A percentile compares a stretch with the other conserved stretches of the same genome.
Conservation (phyloP, 2,113 vertebrate genomes). For the Herpetotheres cachinnans region DNA sequence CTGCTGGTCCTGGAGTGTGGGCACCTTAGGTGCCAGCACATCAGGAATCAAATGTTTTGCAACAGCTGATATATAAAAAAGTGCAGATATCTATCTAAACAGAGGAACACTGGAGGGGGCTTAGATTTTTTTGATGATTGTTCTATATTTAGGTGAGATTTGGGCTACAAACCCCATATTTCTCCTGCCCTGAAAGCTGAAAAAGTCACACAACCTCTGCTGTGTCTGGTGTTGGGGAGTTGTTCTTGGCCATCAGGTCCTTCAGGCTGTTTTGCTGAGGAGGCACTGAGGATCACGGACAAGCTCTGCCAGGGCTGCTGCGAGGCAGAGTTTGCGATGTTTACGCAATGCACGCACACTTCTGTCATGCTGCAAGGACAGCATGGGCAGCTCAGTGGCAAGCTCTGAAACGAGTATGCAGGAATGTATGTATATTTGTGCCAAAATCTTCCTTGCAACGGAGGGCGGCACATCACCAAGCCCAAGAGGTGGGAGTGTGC, state of each 20-base stretch:
- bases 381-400: background rate
- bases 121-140: background rate
- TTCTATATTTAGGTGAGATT: background rate
- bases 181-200: background rate
- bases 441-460: background rate
- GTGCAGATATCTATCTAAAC: background rate
- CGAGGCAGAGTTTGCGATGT: background rate
- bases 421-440: background rate
- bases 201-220: background rate
- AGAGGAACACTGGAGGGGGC: background rate
- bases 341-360: fast-evolving
- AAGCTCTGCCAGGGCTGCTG: background rate
- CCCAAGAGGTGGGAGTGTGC: background rate
- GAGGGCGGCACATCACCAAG: background rate
- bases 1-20: background rate
- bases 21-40: background rate
- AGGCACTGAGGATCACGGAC: background rate
- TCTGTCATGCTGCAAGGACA: background rate
- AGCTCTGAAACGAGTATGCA: background rate
- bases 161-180: background rate
- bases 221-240: background rate
- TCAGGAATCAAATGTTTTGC: background rate
- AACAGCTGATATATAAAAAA: background rate
- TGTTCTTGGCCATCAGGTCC: background rate
- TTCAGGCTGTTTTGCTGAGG: background rate